Base-by-base conservation (phyloP, 2,888 invertebrate species). In the Melanchra persicariae region DNA sequence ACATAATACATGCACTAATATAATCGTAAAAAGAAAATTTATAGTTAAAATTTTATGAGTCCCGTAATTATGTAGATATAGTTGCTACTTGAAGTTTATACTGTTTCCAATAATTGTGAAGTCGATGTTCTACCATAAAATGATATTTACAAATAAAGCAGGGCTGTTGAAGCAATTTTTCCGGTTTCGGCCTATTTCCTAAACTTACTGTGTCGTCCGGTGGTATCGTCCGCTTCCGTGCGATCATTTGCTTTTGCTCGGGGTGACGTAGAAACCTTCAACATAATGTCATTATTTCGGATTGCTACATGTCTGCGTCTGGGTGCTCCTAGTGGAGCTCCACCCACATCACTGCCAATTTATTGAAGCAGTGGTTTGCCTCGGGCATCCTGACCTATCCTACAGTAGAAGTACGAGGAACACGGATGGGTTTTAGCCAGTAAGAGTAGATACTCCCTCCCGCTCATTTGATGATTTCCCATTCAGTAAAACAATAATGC, bases 81-180 rank as follows among this genome's bases (percentile, higher is more conserved):
- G 26, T 54, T 59, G n/a, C 30, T 26, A 26, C 40, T n/a, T 22
- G 26, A 26, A 7, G 45, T 43, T 47, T 24, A 17, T 51, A 66
- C 45, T 54, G 30, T 58, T 65, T 77, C 22, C n/a, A n/a, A n/a
- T 58, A 43, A 62, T 45, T 49, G 57, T 51, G 51, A 60, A 54
- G 26, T 54, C 54, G n/a, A 59, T 62, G 26, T 77, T 51, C 37
- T 51, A 40, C 10, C 7, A 24, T 24, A 43, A 58, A 73, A 58
- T 51, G 3, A 37, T 55, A 59, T 75, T 74, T 62, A 34, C 62
- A 59, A 77, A 75, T 63, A 54, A 43, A 59, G 19, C 22, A 49
- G n/a, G 5, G 19, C 58, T 74, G 61, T 76, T 76, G 8, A 34
- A 43, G 22, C n/a, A n/a, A 19, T 65, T 77, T 30, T 72, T 61